Evolutionary conservation across 2,888 invertebrate species (phyloP), one percentile per base, ranked within the genome.

Genomic region (Chelonus formosanus): DNA sequence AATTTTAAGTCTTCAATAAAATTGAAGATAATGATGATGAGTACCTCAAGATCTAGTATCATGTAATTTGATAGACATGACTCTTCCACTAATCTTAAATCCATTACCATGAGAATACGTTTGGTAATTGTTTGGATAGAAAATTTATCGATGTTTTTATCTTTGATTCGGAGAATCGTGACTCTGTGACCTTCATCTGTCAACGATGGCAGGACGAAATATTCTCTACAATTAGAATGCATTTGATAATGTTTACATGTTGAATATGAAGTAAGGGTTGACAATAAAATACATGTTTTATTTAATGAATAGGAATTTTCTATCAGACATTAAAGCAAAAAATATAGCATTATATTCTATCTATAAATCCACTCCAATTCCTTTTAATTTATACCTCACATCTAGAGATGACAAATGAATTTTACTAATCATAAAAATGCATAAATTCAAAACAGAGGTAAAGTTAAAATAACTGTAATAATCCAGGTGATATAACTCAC

Each of bases 151-250:
- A 80, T 55, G 4, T 76, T 67, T 1, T 70, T 73, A 32, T 83
- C 77, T 54, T 71, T 74, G 20, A 84, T 65, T 43, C 80, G 76
- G 0, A 83, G 55, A 55, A 84, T 67, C 31, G 78, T 81, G 6
- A 84, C 83, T 34, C 84, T 78, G 63, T 84, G 77, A 7, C 84
- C 84, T 43, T 82, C 83, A 5, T 78, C 74, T 0, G 83, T 84
- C 43, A 84, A 68, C 3, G 79, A 80, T 47, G 84, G 84, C 35
- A 84, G 55, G 3, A 80, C 69, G 58, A 84, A 81, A 62, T 80
- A 84, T 58, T 83, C 72, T 58, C 84, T 84, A 67, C 8, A 32
- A 52, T 20, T 20, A 20, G 2, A 20, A 20, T 20, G 20, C 20
- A 20, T 20, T 20, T 20, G 20, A 20, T 20, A 20, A 20, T 20